Conservation (phyloP, 2,888 invertebrate genomes). For the Ferrisia virgata region DNA sequence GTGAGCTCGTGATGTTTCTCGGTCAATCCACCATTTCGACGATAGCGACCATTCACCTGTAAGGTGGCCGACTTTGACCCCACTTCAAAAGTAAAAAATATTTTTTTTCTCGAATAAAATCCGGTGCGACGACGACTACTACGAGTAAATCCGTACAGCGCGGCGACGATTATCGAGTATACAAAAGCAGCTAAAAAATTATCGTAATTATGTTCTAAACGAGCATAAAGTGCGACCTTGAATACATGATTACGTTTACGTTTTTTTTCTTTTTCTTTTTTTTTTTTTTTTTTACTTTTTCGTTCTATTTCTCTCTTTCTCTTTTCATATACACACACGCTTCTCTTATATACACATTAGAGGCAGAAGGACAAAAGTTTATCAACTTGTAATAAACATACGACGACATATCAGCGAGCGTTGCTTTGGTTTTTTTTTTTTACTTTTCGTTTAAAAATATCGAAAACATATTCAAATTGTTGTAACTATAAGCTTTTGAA, state of each 20-base stretch:
- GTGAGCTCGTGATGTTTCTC: not conserved
- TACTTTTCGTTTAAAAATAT: not conserved
- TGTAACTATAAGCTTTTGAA: not conserved
- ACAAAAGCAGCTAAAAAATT: slow-evolving; percentile 24
- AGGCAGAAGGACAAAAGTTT: slow-evolving; percentile 12
- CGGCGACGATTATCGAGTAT: not conserved
- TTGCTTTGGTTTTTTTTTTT: not conserved
- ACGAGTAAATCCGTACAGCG: not conserved
- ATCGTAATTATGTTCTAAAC: slow-evolving; percentile 30
- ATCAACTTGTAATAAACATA: not conserved
- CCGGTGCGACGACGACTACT: not conserved
- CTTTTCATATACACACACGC: not conserved
- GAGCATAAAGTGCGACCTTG: slow-evolving; percentile 26
- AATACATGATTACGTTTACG: slow-evolving; percentile 26
- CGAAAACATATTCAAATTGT: not conserved
- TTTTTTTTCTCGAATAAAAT: not conserved
- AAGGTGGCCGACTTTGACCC: slow-evolving; percentile 2
- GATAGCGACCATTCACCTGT: not conserved
- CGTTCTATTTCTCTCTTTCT: not conserved
- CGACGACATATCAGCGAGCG: not conserved
- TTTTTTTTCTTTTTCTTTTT: not conserved
- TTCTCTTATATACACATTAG: not conserved
- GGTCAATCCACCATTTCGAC: not conserved
- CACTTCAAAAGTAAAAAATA: not conserved
- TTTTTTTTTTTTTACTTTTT: not conserved